Evolutionary conservation across 1,140 invertebrate species (phyloP).

Genomic region (Bombyx mandarina): DNA sequence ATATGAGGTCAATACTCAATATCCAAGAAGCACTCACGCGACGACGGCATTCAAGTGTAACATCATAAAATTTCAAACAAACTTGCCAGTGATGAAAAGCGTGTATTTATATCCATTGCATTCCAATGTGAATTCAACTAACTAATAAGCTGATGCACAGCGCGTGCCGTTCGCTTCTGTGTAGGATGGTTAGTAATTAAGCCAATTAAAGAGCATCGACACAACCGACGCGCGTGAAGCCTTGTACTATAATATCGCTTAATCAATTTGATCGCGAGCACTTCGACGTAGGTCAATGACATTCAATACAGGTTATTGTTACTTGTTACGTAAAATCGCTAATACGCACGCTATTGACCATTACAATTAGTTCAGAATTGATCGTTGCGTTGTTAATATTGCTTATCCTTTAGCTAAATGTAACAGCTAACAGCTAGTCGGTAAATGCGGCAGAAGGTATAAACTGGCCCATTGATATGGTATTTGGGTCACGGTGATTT

Average conservation of each 20-base stretch:
- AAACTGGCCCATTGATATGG: slow-evolving; percentile 14
- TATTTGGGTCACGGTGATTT: slow-evolving; percentile 45
- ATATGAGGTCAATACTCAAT: no score
- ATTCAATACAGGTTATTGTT: slow-evolving; percentile 12
- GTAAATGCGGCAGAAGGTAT: slow-evolving; percentile 5
- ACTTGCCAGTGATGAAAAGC: no score
- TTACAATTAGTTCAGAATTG: no score
- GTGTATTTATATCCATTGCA: no score
- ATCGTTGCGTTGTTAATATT: no score
- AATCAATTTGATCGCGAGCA: slow-evolving; percentile 50
- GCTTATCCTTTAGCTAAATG: no score
- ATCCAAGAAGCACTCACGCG: no score
- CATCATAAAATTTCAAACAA: no score
- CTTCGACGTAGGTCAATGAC: slow-evolving; percentile 41
- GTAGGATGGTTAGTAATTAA: slow-evolving; percentile 33
- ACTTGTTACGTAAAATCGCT: slow-evolving; percentile 16
- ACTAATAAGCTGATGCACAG: no score
- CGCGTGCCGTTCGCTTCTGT: not conserved
- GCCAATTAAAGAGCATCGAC: slow-evolving; percentile 50
- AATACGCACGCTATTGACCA: slow-evolving; percentile 3
- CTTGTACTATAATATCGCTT: slow-evolving; percentile 46
- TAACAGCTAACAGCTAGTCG: not conserved
- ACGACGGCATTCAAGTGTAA: no score
- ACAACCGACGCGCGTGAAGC: slow-evolving; percentile 26
- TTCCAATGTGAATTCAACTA: no score